Evolutionary conservation across 2,797 vertebrate species (phyloP), one percentile per base, ranked within the genome.

Genomic region (Intellagama lesueurii): DNA sequence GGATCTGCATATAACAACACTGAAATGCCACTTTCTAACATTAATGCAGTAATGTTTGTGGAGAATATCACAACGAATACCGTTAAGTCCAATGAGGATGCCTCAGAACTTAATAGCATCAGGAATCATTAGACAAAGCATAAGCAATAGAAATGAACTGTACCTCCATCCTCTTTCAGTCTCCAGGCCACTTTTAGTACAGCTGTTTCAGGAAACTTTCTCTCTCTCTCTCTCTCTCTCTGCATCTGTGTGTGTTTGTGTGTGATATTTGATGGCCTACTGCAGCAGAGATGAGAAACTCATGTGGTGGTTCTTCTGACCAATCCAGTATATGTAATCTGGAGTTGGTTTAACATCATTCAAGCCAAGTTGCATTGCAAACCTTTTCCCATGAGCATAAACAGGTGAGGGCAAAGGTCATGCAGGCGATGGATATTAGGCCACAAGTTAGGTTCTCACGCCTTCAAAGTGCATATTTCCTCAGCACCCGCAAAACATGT

Each of bases 11-110:
- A 76, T 49, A 44, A 26, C 30, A 81, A 88, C 88, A 75, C 70
- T 19, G 11, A 89, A 72, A 75, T 4, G n/a, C 1, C 0, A 8
- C 87, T 64, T 87, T 79, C 69, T 79, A n/a, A 66, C 11, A 0
- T 92, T 9, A 64, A 11, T 64, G 83, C 35, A 64, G 86, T 80
- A 86, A 79, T 88, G 35, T 85, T 78, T 89, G 8, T 0, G 83
- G 87, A 47, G 35, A 75, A 82, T 47, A 60, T 88, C 24, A 86
- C 14, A n/a, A 86, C 24, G 40, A 85, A 77, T n/a, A 86, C 64
- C 28, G 90, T 89, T 87, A 91, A 92, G 28, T 26, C 44, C 32
- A 3, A 0, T 1, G 44, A 86, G 84, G 86, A 85, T 26, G 60
- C 30, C 32, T 76, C 28, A 11, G 12, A 28, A 85, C 68, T 83